phyloP scores from a whole-genome alignment of 1,140 invertebrate genomes.

The Sinonovacula constricta region DNA sequence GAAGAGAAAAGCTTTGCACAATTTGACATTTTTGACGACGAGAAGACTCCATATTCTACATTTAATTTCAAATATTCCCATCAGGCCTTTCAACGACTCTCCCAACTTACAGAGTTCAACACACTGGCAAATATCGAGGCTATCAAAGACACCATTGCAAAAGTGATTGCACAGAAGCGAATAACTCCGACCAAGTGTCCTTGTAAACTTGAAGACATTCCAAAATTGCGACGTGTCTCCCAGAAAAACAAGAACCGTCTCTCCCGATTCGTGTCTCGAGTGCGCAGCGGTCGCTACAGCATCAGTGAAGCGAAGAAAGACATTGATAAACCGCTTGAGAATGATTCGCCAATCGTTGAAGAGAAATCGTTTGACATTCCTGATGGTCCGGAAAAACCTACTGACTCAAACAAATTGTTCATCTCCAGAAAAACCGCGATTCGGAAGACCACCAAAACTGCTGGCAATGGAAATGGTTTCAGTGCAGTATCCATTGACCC shows the following conservation, averaged over 20 bases:
- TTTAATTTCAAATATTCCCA: constrained; percentile 79
- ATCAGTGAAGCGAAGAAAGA: constrained; percentile 37
- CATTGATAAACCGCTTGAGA: constrained; percentile 36
- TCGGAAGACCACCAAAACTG: constrained; percentile 4
- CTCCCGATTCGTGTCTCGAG: constrained; percentile 46
- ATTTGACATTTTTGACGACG: constrained; percentile 79
- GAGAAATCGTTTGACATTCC: not conserved
- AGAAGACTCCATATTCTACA: constrained; percentile 76
- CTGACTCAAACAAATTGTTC: not conserved
- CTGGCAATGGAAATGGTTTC: not conserved
- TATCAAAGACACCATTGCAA: constrained; percentile 64
- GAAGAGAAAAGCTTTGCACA: constrained; percentile 79
- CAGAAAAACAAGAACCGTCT: constrained; percentile 55
- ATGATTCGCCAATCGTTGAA: constrained; percentile 4
- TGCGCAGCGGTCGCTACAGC: constrained; percentile 47
- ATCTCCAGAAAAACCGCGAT: not conserved
- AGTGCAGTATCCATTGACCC: not conserved
- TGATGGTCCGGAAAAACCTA: not conserved
- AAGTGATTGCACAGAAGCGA: constrained; percentile 66
- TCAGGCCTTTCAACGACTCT: constrained; percentile 76
- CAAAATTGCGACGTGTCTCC: constrained; percentile 50
- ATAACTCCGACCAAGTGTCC: constrained; percentile 48
- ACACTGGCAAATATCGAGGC: constrained; percentile 73
- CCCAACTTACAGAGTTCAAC: constrained; percentile 79
- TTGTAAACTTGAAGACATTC: constrained; percentile 54